Percentiles rank a stretch among this genome's conserved stretches.
Conservation (phyloP, 2,113 vertebrate species). For the Zosterops hypoxanthus region DNA sequence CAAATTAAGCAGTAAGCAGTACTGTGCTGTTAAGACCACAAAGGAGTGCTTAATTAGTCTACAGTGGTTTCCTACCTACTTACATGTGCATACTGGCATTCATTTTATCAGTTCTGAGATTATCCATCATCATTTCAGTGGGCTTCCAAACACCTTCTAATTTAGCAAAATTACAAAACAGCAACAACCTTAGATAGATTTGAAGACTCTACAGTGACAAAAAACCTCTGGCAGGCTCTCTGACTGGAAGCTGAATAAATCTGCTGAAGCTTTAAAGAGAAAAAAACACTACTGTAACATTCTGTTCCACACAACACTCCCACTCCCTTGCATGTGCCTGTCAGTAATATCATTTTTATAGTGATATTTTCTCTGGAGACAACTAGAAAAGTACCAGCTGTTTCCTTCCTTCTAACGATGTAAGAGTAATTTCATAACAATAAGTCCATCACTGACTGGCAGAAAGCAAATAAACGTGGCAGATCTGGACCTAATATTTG, state of each 20-base stretch:
- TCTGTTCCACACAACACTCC: constrained; percentile 18
- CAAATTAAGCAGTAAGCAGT: neutral
- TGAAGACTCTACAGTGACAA: neutral
- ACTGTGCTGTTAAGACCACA: neutral
- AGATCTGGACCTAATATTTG: neutral
- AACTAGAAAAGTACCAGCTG: neutral
- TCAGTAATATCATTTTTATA: neutral
- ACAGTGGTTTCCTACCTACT: neutral
- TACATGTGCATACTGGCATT: neutral
- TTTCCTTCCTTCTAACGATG: neutral
- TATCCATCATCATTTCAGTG: neutral
- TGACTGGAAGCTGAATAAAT: neutral
- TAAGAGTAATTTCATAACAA: neutral
- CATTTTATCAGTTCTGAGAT: neutral
- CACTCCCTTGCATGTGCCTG: neutral
- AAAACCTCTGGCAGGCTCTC: neutral
- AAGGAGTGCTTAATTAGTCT: neutral
- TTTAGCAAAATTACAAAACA: neutral
- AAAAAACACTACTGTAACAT: neutral
- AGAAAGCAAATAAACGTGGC: constrained; percentile 7
- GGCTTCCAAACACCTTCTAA: neutral
- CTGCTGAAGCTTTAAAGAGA: neutral
- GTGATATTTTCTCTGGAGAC: neutral
- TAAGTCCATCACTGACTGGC: neutral
- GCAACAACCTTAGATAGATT: neutral